These are phyloP conservation scores for Pangasius sanitwongsei DNA, from an alignment of 2,797 vertebrate species.

Conservation along the genomic window DNA sequence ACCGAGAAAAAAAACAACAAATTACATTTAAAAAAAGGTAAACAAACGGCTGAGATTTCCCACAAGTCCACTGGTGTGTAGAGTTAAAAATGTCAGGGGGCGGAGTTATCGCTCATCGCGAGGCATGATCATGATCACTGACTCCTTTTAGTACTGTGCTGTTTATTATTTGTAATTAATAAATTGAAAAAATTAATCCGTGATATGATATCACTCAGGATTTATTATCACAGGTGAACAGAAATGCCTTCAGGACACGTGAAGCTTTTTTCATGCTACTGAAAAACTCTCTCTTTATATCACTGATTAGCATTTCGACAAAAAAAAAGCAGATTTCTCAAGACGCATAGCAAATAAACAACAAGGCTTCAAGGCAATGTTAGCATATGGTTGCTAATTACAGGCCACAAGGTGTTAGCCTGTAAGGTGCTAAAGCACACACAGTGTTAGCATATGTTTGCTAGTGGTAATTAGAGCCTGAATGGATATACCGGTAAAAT, in stretches of 20 bases:
- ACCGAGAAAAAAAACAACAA: neutral
- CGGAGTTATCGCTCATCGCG: neutral
- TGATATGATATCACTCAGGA: neutral
- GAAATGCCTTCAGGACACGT: neutral
- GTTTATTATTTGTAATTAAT: neutral
- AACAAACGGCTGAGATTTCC: neutral
- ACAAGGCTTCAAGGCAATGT: neutral
- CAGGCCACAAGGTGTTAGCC: neutral
- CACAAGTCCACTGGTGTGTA: neutral
- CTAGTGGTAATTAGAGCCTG: neutral
- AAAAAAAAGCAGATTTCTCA: neutral
- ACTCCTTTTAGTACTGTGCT: too few species aligned
- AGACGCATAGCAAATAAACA: neutral
- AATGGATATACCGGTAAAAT: neutral
- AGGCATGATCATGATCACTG: too few species aligned
- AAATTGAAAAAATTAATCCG: neutral
- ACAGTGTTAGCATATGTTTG: neutral
- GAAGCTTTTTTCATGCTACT: neutral
- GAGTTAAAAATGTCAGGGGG: neutral
- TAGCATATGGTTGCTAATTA: neutral
- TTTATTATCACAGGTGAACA: neutral
- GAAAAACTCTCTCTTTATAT: too few species aligned
- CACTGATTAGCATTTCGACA: neutral
- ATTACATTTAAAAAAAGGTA: neutral
- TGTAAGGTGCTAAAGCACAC: neutral